Evolutionary conservation across 1,140 invertebrate genomes (phyloP).

Genomic region (Plutomurus gul): DNA sequence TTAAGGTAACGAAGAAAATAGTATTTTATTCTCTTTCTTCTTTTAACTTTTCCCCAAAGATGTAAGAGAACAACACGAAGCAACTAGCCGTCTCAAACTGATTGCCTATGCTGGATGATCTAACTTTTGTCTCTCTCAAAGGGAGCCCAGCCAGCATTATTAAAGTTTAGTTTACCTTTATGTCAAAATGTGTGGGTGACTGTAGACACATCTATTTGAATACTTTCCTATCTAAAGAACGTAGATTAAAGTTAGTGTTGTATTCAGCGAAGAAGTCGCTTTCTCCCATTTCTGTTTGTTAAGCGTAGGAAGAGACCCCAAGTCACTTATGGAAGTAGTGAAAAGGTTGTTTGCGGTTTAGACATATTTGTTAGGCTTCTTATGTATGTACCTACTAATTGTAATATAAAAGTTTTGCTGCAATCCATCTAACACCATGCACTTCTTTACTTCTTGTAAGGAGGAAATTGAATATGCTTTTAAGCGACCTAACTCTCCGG

Average conservation of each 20-base stretch:
- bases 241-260: conserved; percentile 16
- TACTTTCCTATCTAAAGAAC: neutral
- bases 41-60: no score
- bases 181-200: conserved; percentile 13
- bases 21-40: no score
- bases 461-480: conserved; percentile 8
- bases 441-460: neutral
- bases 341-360: neutral
- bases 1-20: no score
- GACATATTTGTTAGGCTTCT: neutral
- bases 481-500: conserved; percentile 12
- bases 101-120: neutral
- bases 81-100: no score
- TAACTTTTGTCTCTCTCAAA: neutral
- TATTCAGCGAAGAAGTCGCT: neutral
- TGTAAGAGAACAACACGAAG: no score
- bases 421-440: no score
- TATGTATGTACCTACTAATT: no score
- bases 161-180: conserved; percentile 7
- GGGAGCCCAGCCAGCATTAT: neutral
- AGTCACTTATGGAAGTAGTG: neutral
- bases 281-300: neutral
- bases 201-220: neutral
- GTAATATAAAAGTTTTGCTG: conserved; percentile 14
- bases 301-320: neutral